phyloP scores from a whole-genome alignment of 2,888 invertebrate species.

The Ceriagrion tenellum region DNA sequence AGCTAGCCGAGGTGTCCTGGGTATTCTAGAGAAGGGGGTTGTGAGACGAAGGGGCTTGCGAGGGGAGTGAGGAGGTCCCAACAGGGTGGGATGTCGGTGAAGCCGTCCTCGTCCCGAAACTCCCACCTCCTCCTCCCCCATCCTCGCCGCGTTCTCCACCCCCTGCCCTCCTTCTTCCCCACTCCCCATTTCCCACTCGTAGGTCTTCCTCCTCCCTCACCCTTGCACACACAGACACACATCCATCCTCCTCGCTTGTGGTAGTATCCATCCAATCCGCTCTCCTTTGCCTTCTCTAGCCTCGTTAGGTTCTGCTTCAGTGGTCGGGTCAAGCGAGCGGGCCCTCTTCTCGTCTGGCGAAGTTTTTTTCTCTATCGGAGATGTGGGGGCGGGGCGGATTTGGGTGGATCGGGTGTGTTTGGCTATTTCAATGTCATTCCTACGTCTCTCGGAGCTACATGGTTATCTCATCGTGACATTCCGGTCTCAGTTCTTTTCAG shows the following conservation, averaged over 20 bases:
- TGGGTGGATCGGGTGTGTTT: neutral
- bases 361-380: neutral
- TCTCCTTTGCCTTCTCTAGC: neutral
- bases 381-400: neutral
- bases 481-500: too few relatives aligned
- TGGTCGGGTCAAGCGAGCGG: conserved; percentile 10
- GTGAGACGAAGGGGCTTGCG: neutral
- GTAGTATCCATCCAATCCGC: neutral
- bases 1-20: neutral
- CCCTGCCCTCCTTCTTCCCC: neutral
- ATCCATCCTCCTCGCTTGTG: neutral
- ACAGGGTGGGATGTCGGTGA: neutral
- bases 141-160: neutral
- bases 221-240: neutral
- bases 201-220: neutral
- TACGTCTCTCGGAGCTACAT: too few relatives aligned
- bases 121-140: neutral
- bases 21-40: too few relatives aligned
- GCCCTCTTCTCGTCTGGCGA: neutral
- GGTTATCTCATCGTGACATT: too few relatives aligned
- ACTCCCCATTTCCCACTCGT: neutral
- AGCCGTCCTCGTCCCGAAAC: neutral
- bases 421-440: neutral
- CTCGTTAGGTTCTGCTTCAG: conserved; percentile 20
- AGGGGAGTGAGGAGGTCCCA: neutral